Evolutionary conservation across 2,797 vertebrate species (phyloP).

Genomic region (Arrhamphus sclerolepis): DNA sequence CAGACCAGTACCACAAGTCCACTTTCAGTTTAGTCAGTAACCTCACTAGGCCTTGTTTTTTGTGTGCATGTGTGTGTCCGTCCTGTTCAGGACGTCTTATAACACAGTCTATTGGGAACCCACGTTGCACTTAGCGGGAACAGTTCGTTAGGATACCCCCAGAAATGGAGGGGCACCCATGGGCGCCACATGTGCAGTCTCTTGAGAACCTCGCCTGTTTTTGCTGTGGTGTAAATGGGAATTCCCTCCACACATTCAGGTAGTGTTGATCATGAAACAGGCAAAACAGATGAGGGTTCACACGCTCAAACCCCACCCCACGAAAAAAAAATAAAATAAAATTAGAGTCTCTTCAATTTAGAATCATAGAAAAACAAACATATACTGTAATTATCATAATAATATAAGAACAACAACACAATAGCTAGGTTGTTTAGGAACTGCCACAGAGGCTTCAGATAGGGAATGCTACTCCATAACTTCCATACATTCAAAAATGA

Average conservation of each 20-base stretch:
- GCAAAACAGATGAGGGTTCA: slow-evolving; percentile 62
- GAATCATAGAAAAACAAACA: slow-evolving; percentile 76
- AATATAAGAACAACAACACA: slow-evolving; percentile 77
- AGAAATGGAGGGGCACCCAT: slow-evolving; percentile 27
- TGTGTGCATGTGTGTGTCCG: slow-evolving; percentile 22
- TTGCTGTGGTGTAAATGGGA: slow-evolving; percentile 47
- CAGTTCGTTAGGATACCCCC: slow-evolving; percentile 49
- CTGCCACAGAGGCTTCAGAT: slow-evolving; percentile 82
- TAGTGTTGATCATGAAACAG: slow-evolving; percentile 63
- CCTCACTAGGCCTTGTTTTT: slow-evolving; percentile 55
- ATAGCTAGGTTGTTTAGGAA: slow-evolving; percentile 80
- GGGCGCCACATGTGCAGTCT: slow-evolving; percentile 46
- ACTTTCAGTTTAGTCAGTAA: slow-evolving; percentile 60
- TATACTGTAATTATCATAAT: slow-evolving; percentile 66
- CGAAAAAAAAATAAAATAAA: no score
- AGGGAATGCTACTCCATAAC: slow-evolving; percentile 89
- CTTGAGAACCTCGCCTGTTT: slow-evolving; percentile 50
- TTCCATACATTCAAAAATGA: slow-evolving; percentile 88
- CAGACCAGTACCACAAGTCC: slow-evolving; percentile 62
- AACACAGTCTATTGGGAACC: slow-evolving; percentile 52
- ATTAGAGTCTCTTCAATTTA: slow-evolving; percentile 74
- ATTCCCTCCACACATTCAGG: slow-evolving; percentile 49
- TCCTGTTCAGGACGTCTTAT: slow-evolving; percentile 44
- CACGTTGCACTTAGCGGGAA: slow-evolving; percentile 11
- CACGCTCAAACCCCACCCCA: slow-evolving; percentile 64